phyloP scores from a whole-genome alignment of 2,113 vertebrate species.

The Ramphastos sulfuratus region DNA sequence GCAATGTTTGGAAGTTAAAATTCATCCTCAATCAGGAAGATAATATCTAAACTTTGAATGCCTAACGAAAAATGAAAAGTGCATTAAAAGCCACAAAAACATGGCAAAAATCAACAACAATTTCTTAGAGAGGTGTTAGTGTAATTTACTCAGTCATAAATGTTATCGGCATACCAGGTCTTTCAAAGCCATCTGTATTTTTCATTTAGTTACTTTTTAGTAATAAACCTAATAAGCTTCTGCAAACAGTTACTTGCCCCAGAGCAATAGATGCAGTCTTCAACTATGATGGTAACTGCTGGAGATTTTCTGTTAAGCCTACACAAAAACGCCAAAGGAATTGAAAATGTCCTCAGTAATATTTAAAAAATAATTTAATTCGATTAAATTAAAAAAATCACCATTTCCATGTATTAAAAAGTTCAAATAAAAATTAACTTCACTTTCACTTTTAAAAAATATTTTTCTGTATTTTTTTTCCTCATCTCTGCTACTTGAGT shows the following conservation, averaged over 20 bases:
- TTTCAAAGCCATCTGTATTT: not conserved
- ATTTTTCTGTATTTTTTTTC: not conserved
- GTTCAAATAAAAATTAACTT: not conserved
- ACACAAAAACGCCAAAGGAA: not conserved
- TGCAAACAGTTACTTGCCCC: constrained; percentile 2
- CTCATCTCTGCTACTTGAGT: not conserved
- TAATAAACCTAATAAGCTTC: constrained; percentile 7
- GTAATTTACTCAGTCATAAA: not conserved
- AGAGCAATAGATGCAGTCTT: not conserved
- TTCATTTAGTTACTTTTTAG: not conserved
- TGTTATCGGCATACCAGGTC: not conserved
- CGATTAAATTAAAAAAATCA: not conserved
- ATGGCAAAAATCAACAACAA: not conserved
- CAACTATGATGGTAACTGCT: not conserved
- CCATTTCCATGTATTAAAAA: not conserved
- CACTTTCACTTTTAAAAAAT: not conserved
- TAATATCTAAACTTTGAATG: not conserved
- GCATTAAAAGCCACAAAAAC: not conserved
- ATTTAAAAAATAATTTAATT: not conserved
- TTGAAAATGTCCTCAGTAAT: not conserved
- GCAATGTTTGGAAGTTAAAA: not conserved
- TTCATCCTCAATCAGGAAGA: not conserved
- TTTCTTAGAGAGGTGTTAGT: not conserved
- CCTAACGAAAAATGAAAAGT: not conserved
- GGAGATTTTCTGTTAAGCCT: constrained; percentile 7